phyloP scores from a whole-genome alignment of 1,140 invertebrate species.

The Brachystomella parvula region DNA sequence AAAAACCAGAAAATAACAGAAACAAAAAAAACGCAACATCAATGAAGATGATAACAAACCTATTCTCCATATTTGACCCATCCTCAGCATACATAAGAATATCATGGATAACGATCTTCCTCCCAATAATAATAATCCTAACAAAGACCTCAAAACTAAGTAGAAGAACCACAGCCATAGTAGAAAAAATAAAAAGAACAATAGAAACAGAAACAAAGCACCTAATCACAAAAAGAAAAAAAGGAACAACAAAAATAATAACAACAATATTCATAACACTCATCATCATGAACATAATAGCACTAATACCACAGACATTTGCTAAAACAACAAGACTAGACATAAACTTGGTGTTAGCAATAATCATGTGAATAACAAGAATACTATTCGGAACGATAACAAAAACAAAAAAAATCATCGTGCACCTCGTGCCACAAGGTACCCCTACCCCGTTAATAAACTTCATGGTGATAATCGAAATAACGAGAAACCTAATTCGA shows the following conservation, averaged over 20 bases:
- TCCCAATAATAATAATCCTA: slow-evolving; percentile 33
- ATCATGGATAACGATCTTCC: slow-evolving; percentile 24
- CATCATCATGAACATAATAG: slow-evolving; percentile 53
- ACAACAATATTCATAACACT: slow-evolving; percentile 48
- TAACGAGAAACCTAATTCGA: slow-evolving; percentile 48
- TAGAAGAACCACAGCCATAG: too few relatives aligned
- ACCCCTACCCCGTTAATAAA: slow-evolving; percentile 50
- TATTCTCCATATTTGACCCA: slow-evolving; percentile 42
- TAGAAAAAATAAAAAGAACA: too few relatives aligned
- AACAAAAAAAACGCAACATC: slow-evolving; percentile 25
- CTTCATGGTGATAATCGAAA: slow-evolving; percentile 45
- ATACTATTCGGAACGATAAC: slow-evolving; percentile 47
- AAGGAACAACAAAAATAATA: too few relatives aligned
- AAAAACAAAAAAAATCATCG: slow-evolving; percentile 49
- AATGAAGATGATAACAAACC: slow-evolving; percentile 41
- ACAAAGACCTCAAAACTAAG: too few relatives aligned
- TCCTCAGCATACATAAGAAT: slow-evolving; percentile 23
- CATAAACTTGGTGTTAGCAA: slow-evolving; percentile 48
- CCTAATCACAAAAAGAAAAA: slow-evolving; percentile 20
- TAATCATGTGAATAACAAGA: slow-evolving; percentile 54
- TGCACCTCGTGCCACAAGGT: slow-evolving; percentile 54
- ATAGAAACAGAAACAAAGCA: slow-evolving; percentile 33
- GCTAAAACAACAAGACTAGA: slow-evolving; percentile 52
- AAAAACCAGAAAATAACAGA: slow-evolving; percentile 33
- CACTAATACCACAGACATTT: slow-evolving; percentile 60